Conservation (phyloP, 2,888 invertebrate genomes). For the Aspidapion aeneum region DNA sequence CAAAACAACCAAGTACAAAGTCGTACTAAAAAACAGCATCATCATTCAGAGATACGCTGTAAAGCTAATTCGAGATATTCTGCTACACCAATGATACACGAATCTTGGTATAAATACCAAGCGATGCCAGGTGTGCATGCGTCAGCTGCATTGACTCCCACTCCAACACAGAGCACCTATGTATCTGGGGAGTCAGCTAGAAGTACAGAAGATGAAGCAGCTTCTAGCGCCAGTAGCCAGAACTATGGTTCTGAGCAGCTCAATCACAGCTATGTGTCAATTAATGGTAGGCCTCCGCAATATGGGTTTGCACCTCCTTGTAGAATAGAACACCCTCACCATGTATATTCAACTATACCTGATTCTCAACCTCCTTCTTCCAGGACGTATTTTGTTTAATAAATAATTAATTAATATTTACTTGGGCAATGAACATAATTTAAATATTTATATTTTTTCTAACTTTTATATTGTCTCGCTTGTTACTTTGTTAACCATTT, state of each 20-base stretch:
- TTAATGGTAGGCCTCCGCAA: conserved; percentile 51
- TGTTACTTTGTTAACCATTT: no score
- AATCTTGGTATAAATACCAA: conserved; percentile 68
- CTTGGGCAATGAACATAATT: not conserved
- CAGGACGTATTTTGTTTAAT: conserved; percentile 48
- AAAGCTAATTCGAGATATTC: conserved; percentile 60
- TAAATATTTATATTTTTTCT: no score
- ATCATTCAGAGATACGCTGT: conserved; percentile 54
- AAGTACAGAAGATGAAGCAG: conserved; percentile 54
- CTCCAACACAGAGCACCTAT: conserved; percentile 59
- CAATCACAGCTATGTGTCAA: conserved; percentile 67
- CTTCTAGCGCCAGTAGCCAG: conserved; percentile 53
- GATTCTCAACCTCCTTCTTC: conserved; percentile 44
- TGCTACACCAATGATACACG: conserved; percentile 68
- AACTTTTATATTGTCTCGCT: no score
- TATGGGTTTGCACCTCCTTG: conserved; percentile 43
- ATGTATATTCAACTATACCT: conserved; percentile 49
- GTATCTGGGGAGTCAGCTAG: conserved; percentile 55
- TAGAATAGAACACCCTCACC: conserved; percentile 39
- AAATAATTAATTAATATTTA: not conserved
- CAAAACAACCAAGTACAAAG: conserved; percentile 54
- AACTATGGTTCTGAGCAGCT: conserved; percentile 63
- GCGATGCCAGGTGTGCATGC: conserved; percentile 55
- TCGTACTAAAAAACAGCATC: conserved; percentile 46
- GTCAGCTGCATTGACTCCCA: conserved; percentile 53